phyloP scores from a whole-genome alignment of 2,113 vertebrate genomes.

The Australoheros scitulus region DNA sequence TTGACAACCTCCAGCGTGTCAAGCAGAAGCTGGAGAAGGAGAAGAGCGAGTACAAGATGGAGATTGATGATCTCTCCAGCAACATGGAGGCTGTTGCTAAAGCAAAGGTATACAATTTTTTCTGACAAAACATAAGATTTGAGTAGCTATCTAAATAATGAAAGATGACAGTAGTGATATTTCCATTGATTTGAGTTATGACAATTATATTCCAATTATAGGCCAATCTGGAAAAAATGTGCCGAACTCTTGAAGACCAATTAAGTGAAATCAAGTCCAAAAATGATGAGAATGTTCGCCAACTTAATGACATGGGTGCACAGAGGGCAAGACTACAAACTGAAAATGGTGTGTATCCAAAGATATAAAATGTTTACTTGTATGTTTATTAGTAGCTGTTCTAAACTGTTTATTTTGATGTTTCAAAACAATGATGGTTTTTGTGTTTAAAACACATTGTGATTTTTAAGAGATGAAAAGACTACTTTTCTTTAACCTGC shows the following conservation, averaged over 20 bases:
- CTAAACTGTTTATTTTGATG: not conserved
- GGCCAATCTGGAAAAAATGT: conserved; percentile 91
- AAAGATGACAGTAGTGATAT: not conserved
- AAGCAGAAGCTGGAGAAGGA: conserved; percentile 76
- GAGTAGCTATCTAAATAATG: not conserved
- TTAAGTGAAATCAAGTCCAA: conserved; percentile 85
- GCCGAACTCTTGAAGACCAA: conserved; percentile 89
- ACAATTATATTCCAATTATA: conserved; percentile 36
- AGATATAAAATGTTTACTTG: not conserved
- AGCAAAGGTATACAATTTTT: conserved; percentile 73
- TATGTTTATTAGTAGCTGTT: not conserved
- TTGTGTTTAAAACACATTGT: not conserved
- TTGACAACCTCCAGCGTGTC: conserved; percentile 69
- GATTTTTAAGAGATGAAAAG: not conserved
- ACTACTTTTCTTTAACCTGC: not conserved
- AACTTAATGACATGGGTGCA: conserved; percentile 61
- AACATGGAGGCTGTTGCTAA: conserved; percentile 78
- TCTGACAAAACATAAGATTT: not conserved
- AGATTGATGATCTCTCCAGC: conserved; percentile 73
- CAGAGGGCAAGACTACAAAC: conserved; percentile 69
- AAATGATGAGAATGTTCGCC: conserved; percentile 72
- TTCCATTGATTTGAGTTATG: not conserved
- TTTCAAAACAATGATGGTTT: not conserved
- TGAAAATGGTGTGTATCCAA: conserved; percentile 60
- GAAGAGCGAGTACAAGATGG: conserved; percentile 74